Evolutionary conservation across 2,888 invertebrate species (phyloP), one percentile per base, ranked within the genome.

Genomic region (Minunthozetes semirufus): DNA sequence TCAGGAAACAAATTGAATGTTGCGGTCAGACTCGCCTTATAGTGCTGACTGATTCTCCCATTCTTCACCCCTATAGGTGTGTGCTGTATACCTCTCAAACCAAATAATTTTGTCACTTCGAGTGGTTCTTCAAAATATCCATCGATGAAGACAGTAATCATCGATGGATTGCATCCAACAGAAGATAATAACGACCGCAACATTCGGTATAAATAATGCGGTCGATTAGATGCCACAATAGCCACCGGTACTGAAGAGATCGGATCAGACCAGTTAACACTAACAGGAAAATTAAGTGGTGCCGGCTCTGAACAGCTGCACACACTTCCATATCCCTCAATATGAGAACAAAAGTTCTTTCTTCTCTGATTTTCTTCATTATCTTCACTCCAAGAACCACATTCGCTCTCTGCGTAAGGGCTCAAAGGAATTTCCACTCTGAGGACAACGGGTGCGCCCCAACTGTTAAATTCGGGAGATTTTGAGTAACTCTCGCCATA

Each of bases 311-410:
- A 27, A 80, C 87, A 87, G 77, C 84, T 84, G 80, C 87, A 87
- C n/a, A 87, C 85, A 79, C 84, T 85, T 68, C 87, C 87, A 80
- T 87, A 87, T 1, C 87, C 87, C 80, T 87, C 87, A 75, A 86
- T 84, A 77, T 84, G 85, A 79, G 84, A 85, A 80, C 87, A 87
- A 80, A 87, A 87, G 11, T 83, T 82, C 76, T 82, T 80, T 27
- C 87, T 80, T 15, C 86, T 80, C 48, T 81, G 79, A 77, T 84
- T 85, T 75, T 84, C 84, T 76, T 84, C 85, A 22, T 82, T 82
- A 56, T 84, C 82, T 11, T 9, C 11, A 15, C 84, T 82, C 87
- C 87, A 87, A 38, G 42, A 42, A 42, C 81, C 81, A 81, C 86
- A 86, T 78, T 85, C 84, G 79, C 83, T 83, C 75, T 85, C 86